Percentiles rank a stretch among this genome's conserved stretches.
Conservation (phyloP, 2,888 invertebrate genomes). For the Lycaena phlaeas region DNA sequence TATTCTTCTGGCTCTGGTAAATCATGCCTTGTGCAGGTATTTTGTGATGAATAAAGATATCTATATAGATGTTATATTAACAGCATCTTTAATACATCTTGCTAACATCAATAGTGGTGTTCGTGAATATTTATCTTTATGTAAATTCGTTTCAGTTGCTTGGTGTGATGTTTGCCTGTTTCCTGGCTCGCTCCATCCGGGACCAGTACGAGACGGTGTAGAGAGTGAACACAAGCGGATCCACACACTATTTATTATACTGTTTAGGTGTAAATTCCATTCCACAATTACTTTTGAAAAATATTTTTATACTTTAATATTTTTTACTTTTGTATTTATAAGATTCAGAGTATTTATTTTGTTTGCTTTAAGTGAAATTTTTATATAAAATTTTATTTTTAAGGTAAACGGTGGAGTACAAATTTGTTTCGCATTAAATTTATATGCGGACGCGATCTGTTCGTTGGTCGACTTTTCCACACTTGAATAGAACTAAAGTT, state of each 20-base stretch:
- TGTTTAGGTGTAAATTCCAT: conserved; percentile 16
- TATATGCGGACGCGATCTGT: neutral
- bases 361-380: conserved; percentile 25
- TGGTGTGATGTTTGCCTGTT: conserved; percentile 93
- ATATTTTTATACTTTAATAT: conserved; percentile 15
- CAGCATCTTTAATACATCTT: too few species aligned
- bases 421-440: neutral
- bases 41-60: too few species aligned
- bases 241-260: conserved; percentile 10
- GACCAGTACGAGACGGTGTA: conserved; percentile 92
- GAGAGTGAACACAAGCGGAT: conserved; percentile 23
- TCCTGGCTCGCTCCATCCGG: conserved; percentile 92
- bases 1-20: too few species aligned
- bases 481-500: too few species aligned
- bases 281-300: conserved; percentile 6
- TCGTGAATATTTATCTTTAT: too few species aligned
- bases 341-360: conserved; percentile 18
- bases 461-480: too few species aligned
- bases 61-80: too few species aligned
- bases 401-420: neutral
- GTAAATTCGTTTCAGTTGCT: conserved; percentile 87
- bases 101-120: too few species aligned
- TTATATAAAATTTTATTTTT: conserved; percentile 7
- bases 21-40: too few species aligned
- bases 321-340: neutral